Evolutionary conservation across 2,797 vertebrate genomes (phyloP), one percentile per base, ranked within the genome.

Genomic region (Salmo trutta): DNA sequence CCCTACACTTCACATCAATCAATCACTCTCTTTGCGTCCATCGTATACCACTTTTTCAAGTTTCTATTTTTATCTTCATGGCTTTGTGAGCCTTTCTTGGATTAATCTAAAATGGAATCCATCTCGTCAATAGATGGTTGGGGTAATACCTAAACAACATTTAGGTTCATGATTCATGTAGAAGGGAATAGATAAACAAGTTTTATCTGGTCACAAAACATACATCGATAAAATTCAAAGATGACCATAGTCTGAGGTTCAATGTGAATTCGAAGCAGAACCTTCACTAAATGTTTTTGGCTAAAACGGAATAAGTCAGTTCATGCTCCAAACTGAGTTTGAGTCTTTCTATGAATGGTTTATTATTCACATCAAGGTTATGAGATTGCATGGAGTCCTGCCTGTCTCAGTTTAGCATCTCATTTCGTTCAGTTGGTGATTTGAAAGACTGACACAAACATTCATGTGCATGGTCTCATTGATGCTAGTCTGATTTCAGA

Each of bases 401-500:
- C 27, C 14, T 36, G 51, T 21, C 53, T 76, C 29, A 41, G 62
- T 65, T 29, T 47, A 51, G 54, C 17, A 51, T 65, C 71, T 59
- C n/a, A 54, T 15, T 27, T 2, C 29, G 29, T 10, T 31, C 4
- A 41, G 41, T 67, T 65, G 19, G 15, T 74, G 62, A 68, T 62
- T 47, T 47, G 41, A 47, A 14, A 47, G 12, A 17, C 16, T 19
- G 54, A 56, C 54, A 59, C 56, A 52, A 77, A 72, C 54, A 65
- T 52, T 14, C 19, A 53, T 21, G 41, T 62, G 52, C n/a, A 24
- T 71, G 29, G 6, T 73, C 47, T 51, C 62, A 54, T 24, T 59
- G 31, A 36, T 78, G 31, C 27, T 77, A 67, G 12, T 19, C 7
- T 74, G 19, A 21, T 69, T 59, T 68, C 51, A 64, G 41, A 65